phyloP scores from a whole-genome alignment of 2,888 invertebrate genomes.

The Acronicta leporina region DNA sequence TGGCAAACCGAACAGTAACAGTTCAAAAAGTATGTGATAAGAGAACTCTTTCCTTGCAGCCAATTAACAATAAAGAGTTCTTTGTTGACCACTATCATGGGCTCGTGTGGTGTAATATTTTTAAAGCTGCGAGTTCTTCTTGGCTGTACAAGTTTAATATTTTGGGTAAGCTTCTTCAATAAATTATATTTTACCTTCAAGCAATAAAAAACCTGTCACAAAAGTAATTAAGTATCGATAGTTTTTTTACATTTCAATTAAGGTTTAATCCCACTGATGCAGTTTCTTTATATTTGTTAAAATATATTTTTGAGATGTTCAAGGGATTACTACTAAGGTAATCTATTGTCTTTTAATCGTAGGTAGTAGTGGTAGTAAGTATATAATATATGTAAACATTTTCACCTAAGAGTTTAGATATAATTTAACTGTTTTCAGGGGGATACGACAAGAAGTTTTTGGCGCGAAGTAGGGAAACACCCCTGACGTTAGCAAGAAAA shows the following conservation, averaged over 20 bases:
- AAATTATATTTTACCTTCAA: neutral
- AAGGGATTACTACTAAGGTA: no score
- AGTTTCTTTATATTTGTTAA: no score
- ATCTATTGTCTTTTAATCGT: no score
- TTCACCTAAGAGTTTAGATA: neutral
- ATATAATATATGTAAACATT: no score
- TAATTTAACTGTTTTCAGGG: conserved; percentile 82
- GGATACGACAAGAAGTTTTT: conserved; percentile 90
- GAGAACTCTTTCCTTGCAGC: conserved; percentile 68
- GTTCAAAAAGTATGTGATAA: conserved; percentile 86
- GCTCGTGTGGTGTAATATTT: conserved; percentile 93
- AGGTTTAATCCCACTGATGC: no score
- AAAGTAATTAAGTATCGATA: no score
- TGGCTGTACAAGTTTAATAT: conserved; percentile 95
- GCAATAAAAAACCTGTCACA: no score
- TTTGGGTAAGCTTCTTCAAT: conserved; percentile 83
- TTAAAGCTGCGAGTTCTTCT: conserved; percentile 93
- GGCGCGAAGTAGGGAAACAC: conserved; percentile 89
- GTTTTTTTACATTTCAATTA: no score
- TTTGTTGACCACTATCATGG: conserved; percentile 91
- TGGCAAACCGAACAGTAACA: conserved; percentile 82
- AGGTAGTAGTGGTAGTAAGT: no score
- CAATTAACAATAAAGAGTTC: conserved; percentile 93
- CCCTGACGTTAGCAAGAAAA: conserved; percentile 91
- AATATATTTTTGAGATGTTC: no score